Conservation (phyloP, 1,140 invertebrate species). For the Drosophila funebris region DNA sequence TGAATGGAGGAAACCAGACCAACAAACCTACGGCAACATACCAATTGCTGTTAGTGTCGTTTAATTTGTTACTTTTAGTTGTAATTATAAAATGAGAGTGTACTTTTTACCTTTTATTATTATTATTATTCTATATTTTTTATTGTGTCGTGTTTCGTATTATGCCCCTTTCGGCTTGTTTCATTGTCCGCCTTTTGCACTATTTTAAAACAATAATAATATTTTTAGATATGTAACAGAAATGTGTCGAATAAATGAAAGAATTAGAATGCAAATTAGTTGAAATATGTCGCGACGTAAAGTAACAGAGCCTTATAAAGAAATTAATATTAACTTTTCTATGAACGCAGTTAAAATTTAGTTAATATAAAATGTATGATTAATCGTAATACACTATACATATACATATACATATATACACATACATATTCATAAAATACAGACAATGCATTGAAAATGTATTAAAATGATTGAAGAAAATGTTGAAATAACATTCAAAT, state of each 20-base stretch:
- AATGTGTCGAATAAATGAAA: constrained; percentile 62
- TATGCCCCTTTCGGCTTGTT: constrained; percentile 44
- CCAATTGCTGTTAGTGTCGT: constrained; percentile 38
- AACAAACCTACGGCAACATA: constrained; percentile 43
- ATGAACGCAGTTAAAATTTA: constrained; percentile 66
- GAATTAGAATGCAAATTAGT: constrained; percentile 48
- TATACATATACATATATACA: constrained; percentile 45
- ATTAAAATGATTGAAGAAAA: constrained; percentile 57
- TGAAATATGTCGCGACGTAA: constrained; percentile 47
- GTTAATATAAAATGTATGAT: constrained; percentile 58
- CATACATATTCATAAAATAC: constrained; percentile 55
- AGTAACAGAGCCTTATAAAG: constrained; percentile 74
- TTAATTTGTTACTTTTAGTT: constrained; percentile 61
- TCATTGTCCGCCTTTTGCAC: constrained; percentile 29
- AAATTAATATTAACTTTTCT: constrained; percentile 74
- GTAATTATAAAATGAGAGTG: constrained; percentile 17
- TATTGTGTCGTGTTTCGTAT: constrained; percentile 44
- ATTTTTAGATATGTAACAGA: constrained; percentile 31
- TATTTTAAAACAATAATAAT: constrained; percentile 49
- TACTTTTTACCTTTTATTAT: constrained; percentile 21
- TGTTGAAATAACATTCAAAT: constrained; percentile 56
- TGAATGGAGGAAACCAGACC: constrained; percentile 35
- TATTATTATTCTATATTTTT: constrained; percentile 56
- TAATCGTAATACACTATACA: constrained; percentile 50
- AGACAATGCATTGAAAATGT: constrained; percentile 73